Conservation (phyloP, 2,113 vertebrate genomes). For the Rana temporaria region DNA sequence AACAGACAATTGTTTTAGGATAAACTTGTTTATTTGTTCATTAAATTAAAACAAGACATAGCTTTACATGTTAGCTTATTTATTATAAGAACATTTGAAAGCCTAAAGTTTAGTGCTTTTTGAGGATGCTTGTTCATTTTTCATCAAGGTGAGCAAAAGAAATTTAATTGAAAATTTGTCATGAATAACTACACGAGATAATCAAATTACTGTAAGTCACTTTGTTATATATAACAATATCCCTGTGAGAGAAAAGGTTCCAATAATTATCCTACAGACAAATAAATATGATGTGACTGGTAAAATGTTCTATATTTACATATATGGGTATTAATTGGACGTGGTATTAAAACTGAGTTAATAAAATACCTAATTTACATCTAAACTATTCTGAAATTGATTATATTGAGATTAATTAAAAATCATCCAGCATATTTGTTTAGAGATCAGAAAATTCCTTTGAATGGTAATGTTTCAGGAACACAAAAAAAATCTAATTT, state of each 20-base stretch:
- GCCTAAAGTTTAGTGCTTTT: background rate
- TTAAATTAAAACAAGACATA: background rate
- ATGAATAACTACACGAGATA: slow-evolving; percentile 12
- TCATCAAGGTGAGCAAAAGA: slow-evolving; percentile 31
- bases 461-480: background rate
- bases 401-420: slow-evolving; percentile 15
- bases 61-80: background rate
- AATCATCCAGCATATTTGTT: background rate
- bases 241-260: slow-evolving; percentile 25
- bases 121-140: slow-evolving; percentile 2
- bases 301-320: slow-evolving; percentile 38
- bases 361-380: slow-evolving; percentile 39
- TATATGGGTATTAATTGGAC: slow-evolving; percentile 30
- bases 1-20: too few species aligned
- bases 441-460: background rate
- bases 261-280: slow-evolving; percentile 41
- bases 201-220: slow-evolving; percentile 46
- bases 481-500: background rate
- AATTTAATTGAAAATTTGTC: slow-evolving; percentile 40
- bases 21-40: background rate
- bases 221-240: slow-evolving; percentile 51
- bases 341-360: slow-evolving; percentile 20
- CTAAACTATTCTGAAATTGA: background rate
- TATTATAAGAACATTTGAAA: slow-evolving; percentile 8
- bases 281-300: slow-evolving; percentile 35